Evolutionary conservation across 2,113 vertebrate genomes (phyloP), one percentile per base, ranked within the genome.

Genomic region (Platichthys stellatus): DNA sequence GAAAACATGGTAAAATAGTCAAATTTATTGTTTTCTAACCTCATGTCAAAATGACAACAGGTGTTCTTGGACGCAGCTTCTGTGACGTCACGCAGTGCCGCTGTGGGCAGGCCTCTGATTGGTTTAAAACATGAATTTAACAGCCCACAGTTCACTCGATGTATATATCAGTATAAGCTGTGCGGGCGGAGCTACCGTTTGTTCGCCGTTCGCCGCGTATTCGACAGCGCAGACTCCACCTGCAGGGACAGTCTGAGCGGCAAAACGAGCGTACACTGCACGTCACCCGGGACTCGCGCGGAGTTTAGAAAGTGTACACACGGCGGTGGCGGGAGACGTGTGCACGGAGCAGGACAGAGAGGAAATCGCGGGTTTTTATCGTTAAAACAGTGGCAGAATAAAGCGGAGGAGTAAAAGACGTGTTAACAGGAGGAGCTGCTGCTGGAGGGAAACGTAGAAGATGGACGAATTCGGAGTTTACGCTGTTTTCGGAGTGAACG

Each of bases 401-500:
- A 49, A 69, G 13, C 0, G 3, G 18, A 0, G 2, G 7, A 0
- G 63, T 11, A 7, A 24, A 17, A 4, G 12, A 10, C 1, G 15
- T 4, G 1, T 40, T 8, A 17, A 13, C 3, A 45, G 4, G 5
- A 13, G 10, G 18, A n/a, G 17, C 3, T 2, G 24, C 59, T 70
- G 13, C 2, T 24, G 24, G 23, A 49, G 28, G 18, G 54, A 31
- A 10, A 59, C 15, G n/a, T 4, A 61, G 3, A 71, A 63, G 20
- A 94, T 94, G 93, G 92, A 89, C 0, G 91, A 91, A 4, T 94
- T 95, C 18, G 90, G 86, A 12, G 67, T 95, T 69, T 95, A 90
- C 71, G 93, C 80, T 0, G 72, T 91, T 63, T 93, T 94, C 24
- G 94, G 93, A 66, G 20, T 90, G 26, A 76, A 93, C 2, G 81